Base-by-base conservation (phyloP, 2,797 vertebrate species). In the Petrocephalus schoutedeni region DNA sequence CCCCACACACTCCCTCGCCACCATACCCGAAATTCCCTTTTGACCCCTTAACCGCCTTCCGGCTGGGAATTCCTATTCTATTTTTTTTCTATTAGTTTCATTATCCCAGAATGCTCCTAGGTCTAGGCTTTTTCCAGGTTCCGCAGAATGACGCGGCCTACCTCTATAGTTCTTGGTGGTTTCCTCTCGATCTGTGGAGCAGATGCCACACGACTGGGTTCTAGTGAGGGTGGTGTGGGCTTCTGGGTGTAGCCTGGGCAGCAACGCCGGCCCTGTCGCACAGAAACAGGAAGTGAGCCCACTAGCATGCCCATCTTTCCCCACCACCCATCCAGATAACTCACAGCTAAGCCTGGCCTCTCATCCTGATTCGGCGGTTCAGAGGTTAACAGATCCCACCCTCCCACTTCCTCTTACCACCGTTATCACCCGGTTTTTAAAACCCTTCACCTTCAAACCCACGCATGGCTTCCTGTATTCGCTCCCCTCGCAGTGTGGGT, bases 1-100 rank as follows among this genome's bases (percentile, higher is more conserved):
- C 28, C 28, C 28, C 28, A 28, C 28, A 28, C 28, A 90, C 91
- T 91, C 93, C 90, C 88, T 85, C 90, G 88, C 92, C 92, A 92
- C 91, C 83, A 61, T 36, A 88, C 54, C 88, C 1, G 8, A 82
- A 32, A 41, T 49, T 41, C 21, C 54, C 57, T 54, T 85, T 89
- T 89, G 85, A 87, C 88, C 88, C 71, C 88, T 89, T 89, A 89
- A 87, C 88, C 85, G 88, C 88, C 88, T 87, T 80, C 54, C 21
- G 2, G 53, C 87, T 16, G 49, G 49, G 53, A 59, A 9, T 86
- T 67, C 57, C 23, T 67, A 32, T 32, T 41, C 67, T 59, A 28
- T 28, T 28, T 28, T 28, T 28, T 28, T 28, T 28, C 28, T 28
- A 28, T 28, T 28, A 28, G 28, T 10, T 19, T 16, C 51, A 16